Base-by-base conservation (phyloP, 1,140 invertebrate genomes). In the Spodoptera litura region DNA sequence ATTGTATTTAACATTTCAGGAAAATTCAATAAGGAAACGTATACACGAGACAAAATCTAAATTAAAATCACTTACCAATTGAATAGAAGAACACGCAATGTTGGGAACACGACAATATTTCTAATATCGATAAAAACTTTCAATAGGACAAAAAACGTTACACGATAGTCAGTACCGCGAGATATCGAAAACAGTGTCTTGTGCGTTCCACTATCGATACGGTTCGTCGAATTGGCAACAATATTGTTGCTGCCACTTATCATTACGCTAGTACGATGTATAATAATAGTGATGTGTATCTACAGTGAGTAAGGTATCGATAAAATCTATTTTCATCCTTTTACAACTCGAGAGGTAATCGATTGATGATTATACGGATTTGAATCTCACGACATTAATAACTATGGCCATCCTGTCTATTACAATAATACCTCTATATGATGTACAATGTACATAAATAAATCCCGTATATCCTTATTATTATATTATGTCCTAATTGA, bases 161-260 rank as follows among this genome's bases (percentile, higher is more conserved):
- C 6, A n/a, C 31, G 59, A 8, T 27, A 11, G 59, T 61, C 25
- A 38, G 25, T 61, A 0, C 13, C 11, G 49, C 62, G 66, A 72
- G 31, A 15, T 64, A 61, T 72, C 68, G 51, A 62, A 72, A 78
- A 62, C 38, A 44, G 38, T 44, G 38, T 6, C 44, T 51, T 52
- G 38, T 64, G 58, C 56, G 15, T 51, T 53, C 31, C 31, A 78
- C 15, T 79, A 70, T 81, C 76, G 83, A 86, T 80, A 81, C 64
- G 81, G 71, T 84, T 58, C 61, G 73, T 52, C 49, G 78, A 64
- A 78, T 79, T 44, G 35, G 44, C 58, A 31, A 77, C 66, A 31
- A 79, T 79, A 78, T 78, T 64, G 56, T 73, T 44, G 56, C 61
- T 15, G 20, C 76, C 64, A 55, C 59, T 15, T 64, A 82, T 75